phyloP scores from a whole-genome alignment of 2,888 invertebrate species.

The Pseudoips prasinana region DNA sequence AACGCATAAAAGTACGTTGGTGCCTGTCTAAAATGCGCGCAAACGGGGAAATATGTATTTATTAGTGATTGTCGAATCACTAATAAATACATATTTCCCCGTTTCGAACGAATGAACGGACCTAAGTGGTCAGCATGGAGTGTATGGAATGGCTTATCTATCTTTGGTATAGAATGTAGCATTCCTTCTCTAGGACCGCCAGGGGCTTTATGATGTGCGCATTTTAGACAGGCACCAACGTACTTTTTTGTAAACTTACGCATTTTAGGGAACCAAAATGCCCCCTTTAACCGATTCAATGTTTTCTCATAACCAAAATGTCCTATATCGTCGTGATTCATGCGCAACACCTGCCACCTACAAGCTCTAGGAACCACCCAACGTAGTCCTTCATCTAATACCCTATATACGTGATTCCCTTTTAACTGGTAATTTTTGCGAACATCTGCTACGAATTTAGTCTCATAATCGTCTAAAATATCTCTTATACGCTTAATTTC shows the following conservation, averaged over 20 bases:
- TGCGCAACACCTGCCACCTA: conserved; percentile 15
- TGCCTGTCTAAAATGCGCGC: conserved; percentile 17
- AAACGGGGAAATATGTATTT: conserved; percentile 5
- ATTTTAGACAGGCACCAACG: conserved; percentile 16
- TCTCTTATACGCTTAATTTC: neutral
- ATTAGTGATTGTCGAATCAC: neutral
- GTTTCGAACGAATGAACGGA: conserved; percentile 6
- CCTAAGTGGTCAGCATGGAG: conserved; percentile 6
- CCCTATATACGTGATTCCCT: neutral
- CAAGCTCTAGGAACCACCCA: conserved; percentile 18
- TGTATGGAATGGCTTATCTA: conserved; percentile 17
- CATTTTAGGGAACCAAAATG: conserved; percentile 21
- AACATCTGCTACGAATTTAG: neutral
- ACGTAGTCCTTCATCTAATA: conserved; percentile 1
- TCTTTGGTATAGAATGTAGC: conserved; percentile 23
- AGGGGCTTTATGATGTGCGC: conserved; percentile 15
- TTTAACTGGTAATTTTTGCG: conserved; percentile 1
- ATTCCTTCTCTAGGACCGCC: conserved; percentile 14
- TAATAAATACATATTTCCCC: conserved; percentile 5
- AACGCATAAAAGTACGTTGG: conserved; percentile 12
- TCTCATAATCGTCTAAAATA: conserved; percentile 1
- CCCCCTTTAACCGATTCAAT: neutral
- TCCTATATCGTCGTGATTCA: conserved; percentile 20
- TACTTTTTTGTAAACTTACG: conserved; percentile 17
- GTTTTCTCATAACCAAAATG: conserved; percentile 14